Conservation (phyloP, 2,113 vertebrate species). For the Podocnemis expansa region DNA sequence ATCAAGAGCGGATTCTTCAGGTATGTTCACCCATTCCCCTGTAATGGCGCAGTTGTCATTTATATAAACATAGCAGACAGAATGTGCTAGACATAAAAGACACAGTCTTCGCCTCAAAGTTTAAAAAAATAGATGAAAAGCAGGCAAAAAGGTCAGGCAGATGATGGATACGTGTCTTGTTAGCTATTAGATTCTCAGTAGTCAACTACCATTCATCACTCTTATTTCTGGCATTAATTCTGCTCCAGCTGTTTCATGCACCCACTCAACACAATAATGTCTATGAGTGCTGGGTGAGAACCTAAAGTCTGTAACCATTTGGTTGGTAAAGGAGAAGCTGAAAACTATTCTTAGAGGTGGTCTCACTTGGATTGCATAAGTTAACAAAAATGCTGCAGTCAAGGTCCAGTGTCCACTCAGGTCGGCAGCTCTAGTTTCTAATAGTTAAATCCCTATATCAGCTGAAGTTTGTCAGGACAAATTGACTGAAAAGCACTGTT, state of each 20-base stretch:
- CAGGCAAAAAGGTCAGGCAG: background rate
- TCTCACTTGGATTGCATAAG: background rate
- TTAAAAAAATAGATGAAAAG: background rate
- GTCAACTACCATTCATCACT: background rate
- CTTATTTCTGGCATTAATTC: background rate
- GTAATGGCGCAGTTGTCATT: background rate
- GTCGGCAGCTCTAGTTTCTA: background rate
- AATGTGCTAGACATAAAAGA: background rate
- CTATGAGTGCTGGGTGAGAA: background rate
- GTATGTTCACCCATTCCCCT: conserved; percentile 63
- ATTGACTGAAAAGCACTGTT: background rate
- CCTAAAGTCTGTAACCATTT: background rate
- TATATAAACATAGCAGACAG: background rate
- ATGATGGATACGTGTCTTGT: background rate
- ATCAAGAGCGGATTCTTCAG: conserved; percentile 96
- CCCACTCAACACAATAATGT: background rate
- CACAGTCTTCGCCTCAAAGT: background rate
- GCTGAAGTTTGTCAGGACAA: background rate
- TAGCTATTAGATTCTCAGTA: background rate
- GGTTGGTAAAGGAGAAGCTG: background rate
- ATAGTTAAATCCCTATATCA: background rate
- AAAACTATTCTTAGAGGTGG: background rate
- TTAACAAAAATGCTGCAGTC: background rate
- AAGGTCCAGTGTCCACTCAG: rapidly evolving
- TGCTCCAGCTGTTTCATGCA: background rate